Base-by-base conservation (phyloP, 2,797 vertebrate species). In the Cyprinella venusta region DNA sequence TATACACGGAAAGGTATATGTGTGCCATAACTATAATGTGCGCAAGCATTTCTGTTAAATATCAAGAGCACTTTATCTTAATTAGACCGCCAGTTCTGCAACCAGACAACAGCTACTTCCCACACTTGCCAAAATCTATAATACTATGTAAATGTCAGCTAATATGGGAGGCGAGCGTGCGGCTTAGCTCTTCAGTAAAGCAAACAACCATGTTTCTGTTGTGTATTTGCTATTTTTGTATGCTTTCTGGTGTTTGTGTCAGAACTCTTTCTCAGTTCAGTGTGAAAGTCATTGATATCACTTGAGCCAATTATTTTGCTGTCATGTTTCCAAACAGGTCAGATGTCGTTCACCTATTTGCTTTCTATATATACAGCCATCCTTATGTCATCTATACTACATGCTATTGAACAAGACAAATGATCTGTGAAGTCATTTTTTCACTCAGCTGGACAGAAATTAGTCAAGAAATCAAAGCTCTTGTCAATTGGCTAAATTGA, bases 51-150 rank as follows among this genome's bases (percentile, higher is more conserved):
- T 59, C 48, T 59, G 81, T 33, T 76, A 33, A 68, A 83, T 69
- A 83, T 83, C 54, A 71, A 61, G 16, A 68, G 21, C 30, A 68
- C 54, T 63, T 83, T 83, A 48, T 78, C 82, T 71, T 78, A 78
- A 78, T 70, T 78, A 83, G 75, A 63, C 65, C 7, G 10, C 54
- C 30, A 48, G 21, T 77, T 77, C 54, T 64, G 40, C 75, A 38
- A 65, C 54, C 75, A 38, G 65, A 78, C 59, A 82, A 83, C 54
- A 78, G 64, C 64, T 67, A n/a, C 81, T 77, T 83, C 75, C 74
- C 81, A 83, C 81, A 83, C 67, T 78, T 78, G 72, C 71, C 72
- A 76, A 67, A 67, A 76, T 68, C 72, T 82, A 82, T 82, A 76
- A 83, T 70, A 36, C 75, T 78, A 30, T 71, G 82, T 78, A 71